Base-by-base conservation (phyloP, 1,140 invertebrate genomes). In the Rhagoletis pomonella region DNA sequence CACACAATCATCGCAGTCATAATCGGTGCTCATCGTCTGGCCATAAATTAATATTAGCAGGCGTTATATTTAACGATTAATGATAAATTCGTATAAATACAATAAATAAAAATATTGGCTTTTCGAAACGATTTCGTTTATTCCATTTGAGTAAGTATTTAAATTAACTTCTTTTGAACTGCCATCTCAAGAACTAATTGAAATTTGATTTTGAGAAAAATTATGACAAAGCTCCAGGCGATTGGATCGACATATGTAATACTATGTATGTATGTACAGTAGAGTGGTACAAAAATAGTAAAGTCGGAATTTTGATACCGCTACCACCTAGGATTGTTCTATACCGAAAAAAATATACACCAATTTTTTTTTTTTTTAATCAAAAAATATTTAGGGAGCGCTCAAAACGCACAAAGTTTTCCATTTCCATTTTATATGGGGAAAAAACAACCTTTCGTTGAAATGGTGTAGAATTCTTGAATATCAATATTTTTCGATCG, bases 121-220 rank as follows among this genome's bases (percentile, higher is more conserved):
- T 29, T 29, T 29, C 73, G 47, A 81, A 81, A 81, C 73, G 55
- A 55, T 81, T 55, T 81, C n/a, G 17, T 81, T 55, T 55, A 81
- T n/a, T 62, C 12, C 12, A n/a, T 62, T 62, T 14, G 17, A 14
- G 12, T 4, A 62, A 14, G 12, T 4, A 62, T 81, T 81, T 10
- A 58, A 81, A 47, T 81, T 9, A 1, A 58, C 17, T n/a, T 55
- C 3, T 3, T 55, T 81, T 3, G 9, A 67, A 10, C 47, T 1
- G 7, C 7, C 73, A 81, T 55, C 19, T 81, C 47, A 50, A 19
- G 1, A 50, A 50, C 44, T 19, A 55, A 81, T 81, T 81, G 55
- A 47, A 81, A 81, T 81, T 81, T 55, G 47, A 81, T 81, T 81
- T 81, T 55, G 73, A 29, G 50, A 29, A 50, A 81, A 55, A 29